phyloP scores from a whole-genome alignment of 2,888 invertebrate genomes.

The Venustoraphidia nigricollis region DNA sequence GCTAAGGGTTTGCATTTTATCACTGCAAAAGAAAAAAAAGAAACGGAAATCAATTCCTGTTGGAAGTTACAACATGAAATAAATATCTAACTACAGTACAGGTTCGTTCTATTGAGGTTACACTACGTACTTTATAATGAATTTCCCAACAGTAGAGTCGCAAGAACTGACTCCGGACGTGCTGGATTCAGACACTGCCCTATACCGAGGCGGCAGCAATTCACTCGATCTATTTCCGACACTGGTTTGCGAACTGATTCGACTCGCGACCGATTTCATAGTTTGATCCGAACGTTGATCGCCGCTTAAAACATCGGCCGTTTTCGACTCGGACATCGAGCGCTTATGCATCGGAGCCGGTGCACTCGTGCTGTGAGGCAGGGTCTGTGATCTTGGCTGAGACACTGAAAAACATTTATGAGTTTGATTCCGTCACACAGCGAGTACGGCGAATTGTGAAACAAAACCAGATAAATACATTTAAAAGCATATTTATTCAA shows the following conservation, averaged over 20 bases:
- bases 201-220: conserved; percentile 28
- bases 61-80: no score
- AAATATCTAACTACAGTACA: no score
- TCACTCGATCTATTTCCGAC: conserved; percentile 9
- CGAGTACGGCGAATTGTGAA: no score
- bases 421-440: no score
- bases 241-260: conserved; percentile 8
- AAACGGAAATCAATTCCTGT: no score
- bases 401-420: background rate
- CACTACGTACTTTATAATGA: conserved; percentile 39
- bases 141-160: conserved; percentile 52
- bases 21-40: conserved; percentile 31
- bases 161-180: conserved; percentile 72
- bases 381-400: conserved; percentile 25
- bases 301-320: conserved; percentile 35
- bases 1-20: conserved; percentile 63
- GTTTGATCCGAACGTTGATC: conserved; percentile 24
- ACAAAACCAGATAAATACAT: no score
- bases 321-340: conserved; percentile 52
- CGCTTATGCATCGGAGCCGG: conserved; percentile 38
- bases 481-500: no score
- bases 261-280: conserved; percentile 10
- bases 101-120: no score
- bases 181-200: conserved; percentile 58
- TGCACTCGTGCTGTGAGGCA: conserved; percentile 37